Evolutionary conservation across 2,888 invertebrate genomes (phyloP).

Genomic region (Apotomis betuletana): DNA sequence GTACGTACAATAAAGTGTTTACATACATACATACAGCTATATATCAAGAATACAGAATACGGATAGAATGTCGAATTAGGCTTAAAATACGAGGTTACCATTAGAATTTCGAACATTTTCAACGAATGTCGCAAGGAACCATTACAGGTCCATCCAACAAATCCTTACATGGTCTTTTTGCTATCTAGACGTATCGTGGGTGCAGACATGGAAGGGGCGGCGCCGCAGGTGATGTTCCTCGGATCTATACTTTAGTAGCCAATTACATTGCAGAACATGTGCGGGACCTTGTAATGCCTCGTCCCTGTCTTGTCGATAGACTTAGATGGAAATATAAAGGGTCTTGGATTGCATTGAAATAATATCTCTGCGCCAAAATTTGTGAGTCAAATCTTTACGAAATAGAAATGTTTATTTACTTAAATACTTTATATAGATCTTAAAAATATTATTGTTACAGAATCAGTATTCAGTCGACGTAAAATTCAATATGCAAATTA

Average conservation of each 20-base stretch:
- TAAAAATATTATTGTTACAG: no score
- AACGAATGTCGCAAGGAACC: background rate
- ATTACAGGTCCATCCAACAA: background rate
- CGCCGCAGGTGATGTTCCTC: constrained; percentile 37
- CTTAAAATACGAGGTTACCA: no score
- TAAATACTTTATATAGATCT: no score
- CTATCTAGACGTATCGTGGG: constrained; percentile 38
- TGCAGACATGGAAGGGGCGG: constrained; percentile 35
- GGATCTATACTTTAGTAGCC: constrained; percentile 39
- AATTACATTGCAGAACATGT: constrained; percentile 35
- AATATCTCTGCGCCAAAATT: background rate
- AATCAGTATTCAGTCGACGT: no score
- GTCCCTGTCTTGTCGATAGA: constrained; percentile 8
- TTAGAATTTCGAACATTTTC: no score
- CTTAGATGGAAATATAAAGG: background rate
- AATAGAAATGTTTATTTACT: no score
- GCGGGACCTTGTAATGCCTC: constrained; percentile 28
- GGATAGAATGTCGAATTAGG: no score
- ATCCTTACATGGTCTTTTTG: constrained; percentile 22
- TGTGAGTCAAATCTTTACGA: no score
- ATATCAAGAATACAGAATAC: no score
- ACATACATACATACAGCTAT: no score
- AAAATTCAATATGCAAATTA: no score
- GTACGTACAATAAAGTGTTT: no score
- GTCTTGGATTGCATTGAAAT: background rate